Evolutionary conservation across 2,797 vertebrate genomes (phyloP).

Genomic region (Ispidina picta): DNA sequence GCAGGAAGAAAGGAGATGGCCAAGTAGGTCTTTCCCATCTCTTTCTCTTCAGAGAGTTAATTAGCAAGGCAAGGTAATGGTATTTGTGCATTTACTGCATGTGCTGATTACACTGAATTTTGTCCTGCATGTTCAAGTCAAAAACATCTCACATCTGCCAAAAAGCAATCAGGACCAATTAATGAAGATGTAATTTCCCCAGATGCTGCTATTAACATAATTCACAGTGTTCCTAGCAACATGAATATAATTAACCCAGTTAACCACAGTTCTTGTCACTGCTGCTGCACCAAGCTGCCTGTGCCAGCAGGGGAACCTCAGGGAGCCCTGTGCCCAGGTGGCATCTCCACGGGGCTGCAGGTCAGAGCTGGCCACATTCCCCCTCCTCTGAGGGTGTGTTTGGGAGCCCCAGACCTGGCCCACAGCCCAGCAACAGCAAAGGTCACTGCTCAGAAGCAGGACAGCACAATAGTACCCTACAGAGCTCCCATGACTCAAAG

Average conservation of each 20-base stretch:
- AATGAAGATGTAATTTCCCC: slow-evolving; percentile 69
- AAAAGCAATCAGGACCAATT: slow-evolving; percentile 68
- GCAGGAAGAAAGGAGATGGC: neutral
- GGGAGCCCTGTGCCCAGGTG: neutral
- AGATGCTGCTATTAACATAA: slow-evolving; percentile 65
- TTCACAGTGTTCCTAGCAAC: slow-evolving; percentile 36
- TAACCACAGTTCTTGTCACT: neutral
- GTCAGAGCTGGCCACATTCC: neutral
- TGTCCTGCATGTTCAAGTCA: slow-evolving; percentile 48
- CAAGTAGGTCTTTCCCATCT: neutral
- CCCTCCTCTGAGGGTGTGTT: fast-evolving
- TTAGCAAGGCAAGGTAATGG: neutral
- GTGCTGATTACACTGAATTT: neutral
- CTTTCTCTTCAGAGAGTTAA: neutral
- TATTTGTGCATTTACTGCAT: neutral
- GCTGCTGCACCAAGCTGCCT: neutral
- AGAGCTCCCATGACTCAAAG: fast-evolving
- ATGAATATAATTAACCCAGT: slow-evolving; percentile 55
- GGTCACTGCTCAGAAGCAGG: neutral
- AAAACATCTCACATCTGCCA: slow-evolving; percentile 31
- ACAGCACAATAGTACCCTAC: neutral
- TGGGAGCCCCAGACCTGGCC: fast-evolving
- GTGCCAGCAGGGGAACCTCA: neutral
- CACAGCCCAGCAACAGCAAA: neutral
- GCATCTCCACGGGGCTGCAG: neutral